phyloP scores from a whole-genome alignment of 2,797 vertebrate genomes.

The Synaphobranchus kaupii region DNA sequence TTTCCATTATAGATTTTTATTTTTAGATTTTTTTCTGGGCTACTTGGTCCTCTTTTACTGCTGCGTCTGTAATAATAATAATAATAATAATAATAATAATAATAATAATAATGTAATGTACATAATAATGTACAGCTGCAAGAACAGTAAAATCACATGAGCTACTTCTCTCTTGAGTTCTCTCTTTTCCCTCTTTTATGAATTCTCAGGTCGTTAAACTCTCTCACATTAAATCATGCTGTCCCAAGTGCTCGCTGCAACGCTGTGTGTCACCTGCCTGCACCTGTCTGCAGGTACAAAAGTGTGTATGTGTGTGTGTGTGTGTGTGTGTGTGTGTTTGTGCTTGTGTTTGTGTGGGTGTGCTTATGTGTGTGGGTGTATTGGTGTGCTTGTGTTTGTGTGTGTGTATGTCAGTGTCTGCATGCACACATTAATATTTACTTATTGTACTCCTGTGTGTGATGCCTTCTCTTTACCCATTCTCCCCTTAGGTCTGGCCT shows the following conservation, averaged over 20 bases:
- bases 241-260: slow-evolving; percentile 63
- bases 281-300: slow-evolving; percentile 69
- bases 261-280: slow-evolving; percentile 68
- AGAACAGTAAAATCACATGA: too few relatives aligned
- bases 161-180: neutral
- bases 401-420: slow-evolving; percentile 22
- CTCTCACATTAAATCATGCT: slow-evolving; percentile 64
- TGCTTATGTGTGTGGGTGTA: slow-evolving; percentile 23
- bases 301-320: slow-evolving; percentile 32
- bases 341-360: slow-evolving; percentile 13
- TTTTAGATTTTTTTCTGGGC: neutral
- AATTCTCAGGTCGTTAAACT: slow-evolving; percentile 55
- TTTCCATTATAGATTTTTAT: neutral
- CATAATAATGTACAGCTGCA: too few relatives aligned
- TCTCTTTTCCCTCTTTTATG: slow-evolving; percentile 37
- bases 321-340: slow-evolving; percentile 30
- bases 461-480: neutral
- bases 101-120: neutral
- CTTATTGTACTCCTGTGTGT: neutral
- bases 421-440: slow-evolving; percentile 11
- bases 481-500: slow-evolving; percentile 64
- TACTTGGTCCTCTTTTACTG: neutral
- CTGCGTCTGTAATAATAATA: neutral
- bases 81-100: neutral
- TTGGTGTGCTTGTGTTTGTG: neutral